A percentile compares a stretch with the other conserved stretches of the same genome.
phyloP scores from a whole-genome alignment of 2,888 invertebrate species.

The Eremobia ochroleuca region DNA sequence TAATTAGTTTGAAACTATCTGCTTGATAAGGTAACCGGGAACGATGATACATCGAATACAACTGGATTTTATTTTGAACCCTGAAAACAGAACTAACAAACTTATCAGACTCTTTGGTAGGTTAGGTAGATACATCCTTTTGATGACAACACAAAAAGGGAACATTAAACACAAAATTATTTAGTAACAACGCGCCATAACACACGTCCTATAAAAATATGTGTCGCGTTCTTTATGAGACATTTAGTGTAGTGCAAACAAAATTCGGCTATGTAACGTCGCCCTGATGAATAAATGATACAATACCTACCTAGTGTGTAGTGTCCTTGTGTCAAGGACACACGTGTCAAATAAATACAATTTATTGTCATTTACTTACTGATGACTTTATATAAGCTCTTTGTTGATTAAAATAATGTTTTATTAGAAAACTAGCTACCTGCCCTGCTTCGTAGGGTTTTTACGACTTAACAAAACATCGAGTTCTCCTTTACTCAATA shows the following conservation, averaged over 20 bases:
- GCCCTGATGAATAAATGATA: slow-evolving; percentile 77
- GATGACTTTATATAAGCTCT: slow-evolving; percentile 46
- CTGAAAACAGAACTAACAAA: not conserved
- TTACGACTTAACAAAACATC: no score
- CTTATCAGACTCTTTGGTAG: slow-evolving; percentile 8
- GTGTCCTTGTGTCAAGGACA: slow-evolving; percentile 55
- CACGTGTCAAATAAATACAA: slow-evolving; percentile 47
- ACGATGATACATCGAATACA: not conserved
- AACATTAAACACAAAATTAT: slow-evolving; percentile 44
- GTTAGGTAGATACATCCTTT: not conserved
- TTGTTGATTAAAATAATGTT: slow-evolving; percentile 45
- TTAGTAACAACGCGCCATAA: slow-evolving; percentile 46
- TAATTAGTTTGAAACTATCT: not conserved
- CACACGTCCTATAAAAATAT: slow-evolving; percentile 59
- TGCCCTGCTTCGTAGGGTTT: no score
- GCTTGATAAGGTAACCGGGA: not conserved
- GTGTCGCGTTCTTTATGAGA: slow-evolving; percentile 58
- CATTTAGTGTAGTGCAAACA: slow-evolving; percentile 69
- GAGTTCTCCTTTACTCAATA: no score
- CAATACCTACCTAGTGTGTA: slow-evolving; percentile 14
- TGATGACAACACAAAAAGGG: slow-evolving; percentile 40
- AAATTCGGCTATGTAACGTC: slow-evolving; percentile 73
- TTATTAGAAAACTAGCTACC: slow-evolving; percentile 1
- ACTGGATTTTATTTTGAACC: not conserved
- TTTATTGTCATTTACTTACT: slow-evolving; percentile 57